A percentile compares a stretch with the other conserved stretches of the same genome.
phyloP scores from a whole-genome alignment of 2,888 invertebrate genomes.

The Papilio demoleus region DNA sequence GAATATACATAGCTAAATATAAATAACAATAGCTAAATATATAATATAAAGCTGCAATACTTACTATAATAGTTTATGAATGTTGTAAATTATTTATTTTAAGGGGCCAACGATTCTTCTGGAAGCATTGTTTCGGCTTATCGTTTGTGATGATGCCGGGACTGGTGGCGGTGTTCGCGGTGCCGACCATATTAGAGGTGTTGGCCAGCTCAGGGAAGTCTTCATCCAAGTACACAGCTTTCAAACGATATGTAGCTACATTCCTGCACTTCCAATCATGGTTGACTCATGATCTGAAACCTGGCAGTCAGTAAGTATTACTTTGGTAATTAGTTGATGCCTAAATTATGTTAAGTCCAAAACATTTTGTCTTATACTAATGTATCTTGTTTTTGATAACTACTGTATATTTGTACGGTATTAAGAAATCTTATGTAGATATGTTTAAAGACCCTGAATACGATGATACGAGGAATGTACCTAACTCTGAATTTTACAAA shows the following conservation, averaged over 20 bases:
- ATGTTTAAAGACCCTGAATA: slow-evolving; percentile 58
- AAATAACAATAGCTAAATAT: too few relatives aligned
- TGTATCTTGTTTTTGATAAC: too few relatives aligned
- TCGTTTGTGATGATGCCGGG: slow-evolving; percentile 87
- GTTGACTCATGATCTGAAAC: slow-evolving; percentile 85
- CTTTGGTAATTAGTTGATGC: too few relatives aligned
- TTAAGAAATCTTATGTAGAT: slow-evolving; percentile 77
- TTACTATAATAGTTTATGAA: too few relatives aligned
- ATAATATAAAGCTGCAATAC: too few relatives aligned
- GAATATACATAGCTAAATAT: too few relatives aligned
- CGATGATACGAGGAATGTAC: slow-evolving; percentile 45
- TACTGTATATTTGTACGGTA: slow-evolving; percentile 82
- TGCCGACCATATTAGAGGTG: slow-evolving; percentile 86
- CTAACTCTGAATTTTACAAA: slow-evolving; percentile 47
- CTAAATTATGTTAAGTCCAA: too few relatives aligned
- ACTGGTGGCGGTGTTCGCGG: slow-evolving; percentile 85
- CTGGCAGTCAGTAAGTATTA: slow-evolving; percentile 69
- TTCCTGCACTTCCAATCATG: slow-evolving; percentile 87
- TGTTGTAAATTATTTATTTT: not conserved
- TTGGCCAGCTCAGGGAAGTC: slow-evolving; percentile 86
- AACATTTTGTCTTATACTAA: too few relatives aligned
- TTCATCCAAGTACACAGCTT: slow-evolving; percentile 83
- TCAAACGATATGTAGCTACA: slow-evolving; percentile 88
- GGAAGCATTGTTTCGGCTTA: slow-evolving; percentile 85
- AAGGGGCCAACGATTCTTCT: slow-evolving; percentile 82